Evolutionary conservation across 2,888 invertebrate genomes (phyloP), one percentile per base, ranked within the genome.

Genomic region (Proisotoma minuta): DNA sequence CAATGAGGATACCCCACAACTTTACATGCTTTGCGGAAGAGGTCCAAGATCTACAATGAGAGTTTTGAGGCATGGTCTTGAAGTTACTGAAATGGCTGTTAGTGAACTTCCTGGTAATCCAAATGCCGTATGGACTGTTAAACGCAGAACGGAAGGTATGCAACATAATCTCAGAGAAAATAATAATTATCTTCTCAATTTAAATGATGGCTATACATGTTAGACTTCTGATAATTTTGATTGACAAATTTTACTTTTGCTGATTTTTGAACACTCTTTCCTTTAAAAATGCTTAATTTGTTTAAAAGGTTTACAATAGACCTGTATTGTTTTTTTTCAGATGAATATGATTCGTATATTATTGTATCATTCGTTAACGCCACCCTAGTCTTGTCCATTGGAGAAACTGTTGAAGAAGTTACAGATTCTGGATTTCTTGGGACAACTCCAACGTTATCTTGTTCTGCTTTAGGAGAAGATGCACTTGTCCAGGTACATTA

Each of bases 401-500:
- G 99, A 73, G 99, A 99, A 80, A 99, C 98, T 15, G 99, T 99
- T n/a, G 99, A 99, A 80, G 99, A 99, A 87, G 99, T 99, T 24
- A 96, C 98, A 0, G 99, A 99, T 79, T 98, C 98, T 67, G 99
- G 99, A 49, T 99, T 99, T 79, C 82, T 99, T 75, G 98, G 98
- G 64, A 99, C 98, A 0, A 98, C 98, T 0, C 97, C 98, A 0
- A 99, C 99, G 0, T 82, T 99, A n/a, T 91, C 94, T 68, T 99
- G 99, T 80, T 94, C 96, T 10, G 92, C 97, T 34, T 84, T 99
- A 27, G 98, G 98, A 59, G 97, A 93, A 76, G 98, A 99, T 80
- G 96, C 98, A 1, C 81, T 99, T 24, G 95, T 99, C 1, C 99
- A 99, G 84, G 96, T 52, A 50, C 18, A 18, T 47, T 47, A 47